Evolutionary conservation across 1,140 invertebrate species (phyloP).

Genomic region (Sesamia nonagrioides): DNA sequence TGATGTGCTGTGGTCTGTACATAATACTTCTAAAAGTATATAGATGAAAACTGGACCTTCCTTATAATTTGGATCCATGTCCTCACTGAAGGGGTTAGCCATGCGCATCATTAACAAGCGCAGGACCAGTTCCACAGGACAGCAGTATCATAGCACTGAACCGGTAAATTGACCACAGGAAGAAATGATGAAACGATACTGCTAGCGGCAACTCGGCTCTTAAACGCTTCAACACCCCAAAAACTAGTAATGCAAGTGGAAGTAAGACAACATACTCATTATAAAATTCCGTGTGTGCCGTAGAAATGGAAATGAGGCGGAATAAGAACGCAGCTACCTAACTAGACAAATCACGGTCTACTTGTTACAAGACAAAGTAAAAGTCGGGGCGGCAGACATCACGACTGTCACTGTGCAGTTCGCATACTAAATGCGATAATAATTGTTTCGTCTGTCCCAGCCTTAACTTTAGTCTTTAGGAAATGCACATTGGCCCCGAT

Average conservation of each 20-base stretch:
- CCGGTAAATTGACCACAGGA: neutral
- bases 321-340: constrained; percentile 15
- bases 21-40: too few relatives aligned
- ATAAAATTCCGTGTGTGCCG: constrained; percentile 32
- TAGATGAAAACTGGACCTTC: too few relatives aligned
- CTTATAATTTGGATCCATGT: neutral
- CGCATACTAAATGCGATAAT: constrained; percentile 34
- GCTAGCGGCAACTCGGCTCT: neutral
- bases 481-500: neutral
- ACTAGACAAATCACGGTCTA: constrained; percentile 57
- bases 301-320: constrained; percentile 49
- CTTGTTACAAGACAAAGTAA: constrained; percentile 52
- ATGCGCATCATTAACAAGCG: constrained; percentile 19
- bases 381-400: constrained; percentile 49
- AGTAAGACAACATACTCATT: constrained; percentile 23
- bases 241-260: neutral
- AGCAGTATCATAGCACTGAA: neutral
- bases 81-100: neutral
- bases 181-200: neutral
- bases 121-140: constrained; percentile 10
- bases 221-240: neutral
- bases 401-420: constrained; percentile 49
- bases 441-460: constrained; percentile 33
- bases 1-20: too few relatives aligned
- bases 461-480: constrained; percentile 17